These are phyloP conservation scores for Lithophane ornitopus DNA, from an alignment of 2,888 invertebrate species.

Conservation along the genomic window DNA sequence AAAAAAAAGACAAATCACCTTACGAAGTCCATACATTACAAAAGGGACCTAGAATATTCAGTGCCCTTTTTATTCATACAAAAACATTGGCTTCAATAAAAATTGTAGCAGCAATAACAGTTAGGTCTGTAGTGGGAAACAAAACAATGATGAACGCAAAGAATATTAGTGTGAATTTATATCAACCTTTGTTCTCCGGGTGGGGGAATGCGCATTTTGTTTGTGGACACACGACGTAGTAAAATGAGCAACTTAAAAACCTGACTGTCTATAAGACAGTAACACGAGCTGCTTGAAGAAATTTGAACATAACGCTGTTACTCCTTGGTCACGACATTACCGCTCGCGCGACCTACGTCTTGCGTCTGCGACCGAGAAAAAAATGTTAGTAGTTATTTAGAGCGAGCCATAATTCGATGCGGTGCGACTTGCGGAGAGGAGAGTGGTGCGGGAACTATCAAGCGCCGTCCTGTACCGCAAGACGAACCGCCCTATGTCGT, in stretches of 20 bases:
- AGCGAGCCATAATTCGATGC: too few relatives aligned
- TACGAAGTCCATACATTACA: conserved; percentile 34
- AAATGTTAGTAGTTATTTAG: too few relatives aligned
- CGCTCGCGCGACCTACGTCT: too few relatives aligned
- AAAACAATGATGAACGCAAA: conserved; percentile 76
- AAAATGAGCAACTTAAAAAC: background rate
- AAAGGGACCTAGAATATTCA: conserved; percentile 42
- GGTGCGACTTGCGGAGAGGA: too few relatives aligned
- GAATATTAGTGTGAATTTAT: conserved; percentile 79
- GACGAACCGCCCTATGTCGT: too few relatives aligned
- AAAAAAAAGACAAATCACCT: conserved; percentile 54
- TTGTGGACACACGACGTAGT: conserved; percentile 56
- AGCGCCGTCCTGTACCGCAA: too few relatives aligned
- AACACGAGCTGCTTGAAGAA: too few relatives aligned
- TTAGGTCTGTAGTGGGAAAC: conserved; percentile 60
- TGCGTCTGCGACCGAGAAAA: too few relatives aligned
- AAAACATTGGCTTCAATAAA: conserved; percentile 48
- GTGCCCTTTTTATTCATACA: conserved; percentile 34
- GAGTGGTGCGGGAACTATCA: too few relatives aligned
- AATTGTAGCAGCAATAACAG: conserved; percentile 53
- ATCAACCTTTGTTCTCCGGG: conserved; percentile 76
- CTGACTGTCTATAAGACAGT: too few relatives aligned
- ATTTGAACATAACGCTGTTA: too few relatives aligned
- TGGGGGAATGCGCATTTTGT: conserved; percentile 71
- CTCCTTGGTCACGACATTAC: too few relatives aligned